Conservation (phyloP, 2,888 invertebrate genomes). For the Stenichneumon culpator region DNA sequence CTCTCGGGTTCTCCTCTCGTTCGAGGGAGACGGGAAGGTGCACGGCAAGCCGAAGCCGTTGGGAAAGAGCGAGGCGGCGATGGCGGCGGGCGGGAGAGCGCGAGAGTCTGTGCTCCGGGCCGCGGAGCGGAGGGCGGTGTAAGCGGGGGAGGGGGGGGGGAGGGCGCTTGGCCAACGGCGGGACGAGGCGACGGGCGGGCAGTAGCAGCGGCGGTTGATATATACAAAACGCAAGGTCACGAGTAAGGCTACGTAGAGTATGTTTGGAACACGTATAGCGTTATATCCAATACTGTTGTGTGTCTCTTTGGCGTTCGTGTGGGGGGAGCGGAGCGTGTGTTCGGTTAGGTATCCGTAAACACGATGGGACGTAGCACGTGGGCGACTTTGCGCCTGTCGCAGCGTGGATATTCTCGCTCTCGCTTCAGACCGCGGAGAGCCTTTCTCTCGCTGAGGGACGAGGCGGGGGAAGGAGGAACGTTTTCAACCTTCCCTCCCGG, state of each 20-base stretch:
- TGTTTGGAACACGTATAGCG: conserved; percentile 78
- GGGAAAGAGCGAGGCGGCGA: neutral
- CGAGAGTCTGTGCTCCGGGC: conserved; percentile 18
- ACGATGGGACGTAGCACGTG: conserved; percentile 82
- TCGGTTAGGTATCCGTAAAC: conserved; percentile 79
- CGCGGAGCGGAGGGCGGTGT: neutral
- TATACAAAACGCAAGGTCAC: conserved; percentile 83
- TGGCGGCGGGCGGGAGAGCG: too few relatives aligned
- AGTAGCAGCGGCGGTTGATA: conserved; percentile 72
- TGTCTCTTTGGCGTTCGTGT: conserved; percentile 24
- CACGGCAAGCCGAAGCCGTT: neutral
- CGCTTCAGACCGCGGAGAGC: neutral
- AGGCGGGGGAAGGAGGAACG: conserved; percentile 37
- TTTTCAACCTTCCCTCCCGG: conserved; percentile 26
- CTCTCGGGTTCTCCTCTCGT: conserved; percentile 40
- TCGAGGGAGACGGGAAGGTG: conserved; percentile 15
- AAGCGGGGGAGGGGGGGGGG: neutral
- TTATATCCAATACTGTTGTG: conserved; percentile 53
- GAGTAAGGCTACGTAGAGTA: conserved; percentile 78
- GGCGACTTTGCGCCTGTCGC: conserved; percentile 68
- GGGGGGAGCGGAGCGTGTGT: conserved; percentile 29
- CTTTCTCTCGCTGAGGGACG: conserved; percentile 43
- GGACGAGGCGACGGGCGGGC: conserved; percentile 49
- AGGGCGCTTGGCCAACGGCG: conserved; percentile 2
- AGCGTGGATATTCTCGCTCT: conserved; percentile 34